Base-by-base conservation (phyloP, 2,797 vertebrate species). In the Enteromius thamalakanensis region DNA sequence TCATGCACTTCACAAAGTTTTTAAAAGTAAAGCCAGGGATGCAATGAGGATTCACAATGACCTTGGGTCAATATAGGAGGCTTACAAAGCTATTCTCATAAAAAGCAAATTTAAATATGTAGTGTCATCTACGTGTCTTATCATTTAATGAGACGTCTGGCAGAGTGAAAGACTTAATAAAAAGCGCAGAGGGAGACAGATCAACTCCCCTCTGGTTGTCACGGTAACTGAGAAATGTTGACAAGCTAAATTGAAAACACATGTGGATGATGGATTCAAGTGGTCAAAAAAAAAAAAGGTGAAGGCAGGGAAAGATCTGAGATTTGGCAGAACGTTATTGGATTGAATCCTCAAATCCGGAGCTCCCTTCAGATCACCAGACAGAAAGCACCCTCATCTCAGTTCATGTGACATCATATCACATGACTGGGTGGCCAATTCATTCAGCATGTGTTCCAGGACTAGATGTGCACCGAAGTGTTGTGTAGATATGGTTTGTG, bases 171-270 rank as follows among this genome's bases (percentile, higher is more conserved):
- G 40, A 19, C 55, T 37, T 49, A 65, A 51, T 81, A 74, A 65
- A 53, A 53, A 75, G 80, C 47, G 11, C 32, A 55, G 51, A 87
- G 49, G n/a, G 62, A 49, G 64, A 82, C 49, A 81, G 76, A 76
- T 53, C 60, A 80, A 82, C 49, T 72, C 76, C 62, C 58, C 76
- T 80, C 65, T 37, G 26, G 79, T 40, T 84, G 23, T 81, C 81
- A 75, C 60, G 77, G 68, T 49, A 88, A 86, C 77, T 0, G 77
- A 34, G 76, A 81, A 82, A 85, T 82, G 74, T 65, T 79, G 86
- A 87, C 51, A 60, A 79, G 34, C 55, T 51, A 85, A 87, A 85
- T 62, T 76, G 67, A 76, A 87, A 90, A 81, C 42, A 82, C 76
- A 85, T 70, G 84, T 49, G 26, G 29, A 70, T 49, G 29, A 69